Percentiles rank a stretch among this genome's conserved stretches.
These are phyloP conservation scores for Latrodectus elegans DNA, from an alignment of 2,888 invertebrate genomes.

Conservation along the genomic window DNA sequence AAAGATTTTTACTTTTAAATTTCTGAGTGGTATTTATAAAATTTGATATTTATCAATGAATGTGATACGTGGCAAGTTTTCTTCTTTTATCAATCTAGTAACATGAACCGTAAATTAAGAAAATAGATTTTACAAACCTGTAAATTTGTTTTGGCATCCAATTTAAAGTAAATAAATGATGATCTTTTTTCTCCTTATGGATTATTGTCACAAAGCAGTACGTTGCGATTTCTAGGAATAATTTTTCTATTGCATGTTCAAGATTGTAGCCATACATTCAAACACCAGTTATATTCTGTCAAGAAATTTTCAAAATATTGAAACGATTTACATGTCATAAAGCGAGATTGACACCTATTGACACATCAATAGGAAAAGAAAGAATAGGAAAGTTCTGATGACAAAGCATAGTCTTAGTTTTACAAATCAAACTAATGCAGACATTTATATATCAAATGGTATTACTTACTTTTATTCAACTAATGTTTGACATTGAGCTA, in stretches of 20 bases:
- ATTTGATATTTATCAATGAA: too few species aligned
- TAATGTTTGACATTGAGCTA: too few species aligned
- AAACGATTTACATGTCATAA: neutral
- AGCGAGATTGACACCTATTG: neutral
- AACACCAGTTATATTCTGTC: slow-evolving; percentile 7
- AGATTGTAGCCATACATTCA: slow-evolving; percentile 9
- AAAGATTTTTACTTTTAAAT: too few species aligned
- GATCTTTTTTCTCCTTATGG: too few species aligned
- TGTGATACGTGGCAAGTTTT: too few species aligned
- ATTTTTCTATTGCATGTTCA: slow-evolving; percentile 30
- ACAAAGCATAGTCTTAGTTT: neutral
- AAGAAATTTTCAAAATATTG: slow-evolving; percentile 1
- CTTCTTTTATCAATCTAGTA: too few species aligned
- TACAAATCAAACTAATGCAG: neutral
- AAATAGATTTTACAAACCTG: slow-evolving; percentile 30
- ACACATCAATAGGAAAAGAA: neutral
- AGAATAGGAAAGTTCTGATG: neutral
- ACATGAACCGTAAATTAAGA: neutral
- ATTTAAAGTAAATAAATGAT: neutral
- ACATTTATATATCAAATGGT: too few species aligned
- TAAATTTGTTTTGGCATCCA: slow-evolving; percentile 15
- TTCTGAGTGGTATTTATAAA: too few species aligned
- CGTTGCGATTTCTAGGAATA: too few species aligned
- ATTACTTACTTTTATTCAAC: too few species aligned
- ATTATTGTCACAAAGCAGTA: too few species aligned